Evolutionary conservation across 30 jellyfish, hydroid and myxozoan species (phyloP), one percentile per base, ranked within the genome.

Genomic region (Cassiopea xamachana): DNA sequence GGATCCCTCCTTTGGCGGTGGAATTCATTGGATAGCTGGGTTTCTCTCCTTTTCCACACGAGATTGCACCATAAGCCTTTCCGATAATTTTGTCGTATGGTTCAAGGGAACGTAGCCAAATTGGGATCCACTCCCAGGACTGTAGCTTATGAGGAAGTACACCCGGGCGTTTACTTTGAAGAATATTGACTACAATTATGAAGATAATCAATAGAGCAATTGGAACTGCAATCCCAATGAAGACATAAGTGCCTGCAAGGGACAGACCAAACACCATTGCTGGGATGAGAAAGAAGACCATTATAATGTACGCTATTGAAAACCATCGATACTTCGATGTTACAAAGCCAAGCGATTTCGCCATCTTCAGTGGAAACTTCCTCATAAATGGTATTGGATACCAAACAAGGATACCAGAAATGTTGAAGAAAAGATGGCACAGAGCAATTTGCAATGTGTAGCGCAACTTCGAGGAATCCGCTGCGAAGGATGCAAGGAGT

Each of bases 321-420:
- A 94, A 94, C 98, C 98, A 94, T 1, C 98, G 97, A 73, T 84
- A 94, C 15, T 90, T 83, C 39, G 98, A 94, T 17, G 98, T 94
- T 45, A 91, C 86, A 82, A 90, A 90, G 58, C 98, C 98, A 69
- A 94, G 98, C 16, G 75, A 2, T 27, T 90, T 90, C 13, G 98
- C 98, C 93, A 90, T 80, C 50, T 90, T 86, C 12, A 94, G 71
- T 46, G 98, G 98, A 8, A 94, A 79, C 0, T 77, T 77, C 78
- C 98, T 95, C 97, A 94, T 59, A 59, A 86, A 43, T 39, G 97
- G 97, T 7, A 90, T 75, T 4, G 98, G 98, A 75, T 94, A 94
- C 98, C 97, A 90, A 12, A 94, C 51, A 39, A 94, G 45, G 44
- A 94, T 94, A n/a, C 98, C 98, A 9, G 97, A 84, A 12, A 94